phyloP scores from a whole-genome alignment of 2,797 vertebrate species.

The Acipenser oxyrinchus region DNA sequence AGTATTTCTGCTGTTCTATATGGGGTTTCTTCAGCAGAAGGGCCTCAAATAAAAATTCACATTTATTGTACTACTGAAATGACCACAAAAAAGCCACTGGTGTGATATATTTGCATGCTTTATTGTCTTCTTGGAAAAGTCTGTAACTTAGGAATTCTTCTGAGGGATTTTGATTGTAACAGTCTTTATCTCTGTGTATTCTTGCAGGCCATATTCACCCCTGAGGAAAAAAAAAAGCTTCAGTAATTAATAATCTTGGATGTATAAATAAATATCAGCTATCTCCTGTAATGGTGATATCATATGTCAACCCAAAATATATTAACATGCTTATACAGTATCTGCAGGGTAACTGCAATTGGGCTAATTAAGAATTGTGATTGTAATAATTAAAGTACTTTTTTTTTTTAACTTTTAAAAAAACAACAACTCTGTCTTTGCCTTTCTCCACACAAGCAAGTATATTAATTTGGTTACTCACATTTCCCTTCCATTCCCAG shows the following conservation, averaged over 20 bases:
- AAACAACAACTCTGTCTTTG: not conserved
- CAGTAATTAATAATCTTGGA: slow-evolving; percentile 6
- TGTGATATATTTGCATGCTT: slow-evolving; percentile 12
- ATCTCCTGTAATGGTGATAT: too few relatives aligned
- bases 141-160: slow-evolving; percentile 67
- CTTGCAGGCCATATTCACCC: slow-evolving; percentile 73
- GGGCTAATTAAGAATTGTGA: too few relatives aligned
- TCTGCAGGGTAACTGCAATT: too few relatives aligned
- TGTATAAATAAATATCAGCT: not conserved
- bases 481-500: slow-evolving; percentile 83
- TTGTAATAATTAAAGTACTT: too few relatives aligned
- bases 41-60: slow-evolving; percentile 3
- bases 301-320: too few relatives aligned
- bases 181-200: slow-evolving; percentile 80
- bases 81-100: not conserved
- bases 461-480: slow-evolving; percentile 48
- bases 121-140: slow-evolving; percentile 34
- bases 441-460: not conserved
- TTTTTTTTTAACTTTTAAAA: not conserved
- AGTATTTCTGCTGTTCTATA: too few relatives aligned
- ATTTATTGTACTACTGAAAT: not conserved
- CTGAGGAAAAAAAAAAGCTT: slow-evolving; percentile 41
- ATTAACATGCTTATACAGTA: too few relatives aligned
- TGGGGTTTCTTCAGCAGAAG: too few relatives aligned
- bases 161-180: slow-evolving; percentile 76